A percentile compares a stretch with the other conserved stretches of the same genome.
Conservation (phyloP, 2,888 invertebrate genomes). For the Leptogaster cylindrica region DNA sequence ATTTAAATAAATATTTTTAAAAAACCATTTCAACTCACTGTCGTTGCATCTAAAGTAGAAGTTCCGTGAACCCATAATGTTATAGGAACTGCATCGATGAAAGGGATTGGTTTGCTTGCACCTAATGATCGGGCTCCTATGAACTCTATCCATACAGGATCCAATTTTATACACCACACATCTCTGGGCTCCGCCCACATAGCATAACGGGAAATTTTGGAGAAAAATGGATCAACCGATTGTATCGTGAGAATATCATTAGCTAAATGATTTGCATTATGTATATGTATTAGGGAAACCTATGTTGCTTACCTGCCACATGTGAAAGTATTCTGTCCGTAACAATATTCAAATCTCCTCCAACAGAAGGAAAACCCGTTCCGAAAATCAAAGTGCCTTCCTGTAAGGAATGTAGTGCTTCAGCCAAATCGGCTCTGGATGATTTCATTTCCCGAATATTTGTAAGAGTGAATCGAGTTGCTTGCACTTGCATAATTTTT, state of each 20-base stretch:
- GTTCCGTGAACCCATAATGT: slow-evolving; percentile 74
- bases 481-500: slow-evolving; percentile 74
- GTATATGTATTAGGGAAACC: neutral
- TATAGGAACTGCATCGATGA: slow-evolving; percentile 85
- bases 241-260: slow-evolving; percentile 58
- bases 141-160: slow-evolving; percentile 94
- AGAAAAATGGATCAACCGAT: slow-evolving; percentile 54
- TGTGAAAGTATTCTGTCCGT: slow-evolving; percentile 84
- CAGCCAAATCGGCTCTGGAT: slow-evolving; percentile 80
- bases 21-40: neutral
- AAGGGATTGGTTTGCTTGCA: slow-evolving; percentile 75
- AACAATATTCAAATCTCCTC: slow-evolving; percentile 76
- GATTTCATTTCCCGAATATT: slow-evolving; percentile 68
- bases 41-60: neutral
- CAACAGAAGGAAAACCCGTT: slow-evolving; percentile 77
- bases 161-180: slow-evolving; percentile 86
- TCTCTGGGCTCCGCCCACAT: slow-evolving; percentile 86
- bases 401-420: slow-evolving; percentile 79
- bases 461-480: slow-evolving; percentile 67
- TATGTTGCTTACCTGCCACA: slow-evolving; percentile 63
- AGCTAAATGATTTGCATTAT: slow-evolving; percentile 48
- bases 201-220: slow-evolving; percentile 62
- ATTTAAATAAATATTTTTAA: neutral
- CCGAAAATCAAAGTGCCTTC: slow-evolving; percentile 76
- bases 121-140: slow-evolving; percentile 80